Base-by-base conservation (phyloP, 2,113 vertebrate genomes). In the Litocranius walleri region DNA sequence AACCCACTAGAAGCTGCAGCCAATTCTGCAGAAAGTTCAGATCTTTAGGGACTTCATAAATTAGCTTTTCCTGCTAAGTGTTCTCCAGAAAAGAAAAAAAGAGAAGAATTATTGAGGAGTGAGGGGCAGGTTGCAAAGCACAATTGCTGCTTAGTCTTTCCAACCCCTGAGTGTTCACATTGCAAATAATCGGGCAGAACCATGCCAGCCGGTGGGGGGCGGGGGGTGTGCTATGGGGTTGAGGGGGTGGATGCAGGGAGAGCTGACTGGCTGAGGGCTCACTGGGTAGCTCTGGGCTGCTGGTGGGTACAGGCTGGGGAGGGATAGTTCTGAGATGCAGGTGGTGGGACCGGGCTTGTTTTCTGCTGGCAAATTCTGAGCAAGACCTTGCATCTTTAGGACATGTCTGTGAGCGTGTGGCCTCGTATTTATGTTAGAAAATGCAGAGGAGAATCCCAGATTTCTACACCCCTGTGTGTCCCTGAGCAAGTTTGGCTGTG, bases 21-120 rank as follows among this genome's bases (percentile, higher is more conserved):
- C 98, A 98, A 97, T 96, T 98, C 98, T 95, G 98, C 1, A 23
- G 84, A 98, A 98, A 98, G 98, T 98, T 98, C 95, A 98, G 19
- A 96, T 97, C 98, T 97, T 96, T 84, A 93, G 98, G 96, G 98
- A 98, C 97, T 98, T 98, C 96, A 97, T 97, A 98, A 98, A 95
- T 97, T 95, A 97, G 95, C 40, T 92, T 96, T 97, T 93, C 40
- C 86, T 96, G 96, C 93, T 88, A 90, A 97, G 93, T 54, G 48
- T 95, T 92, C 86, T 98, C 91, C 43, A 95, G 84, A 95, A 82
- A 80, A 67, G 84, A 52, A 88, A 48, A 50, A 78, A 77, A 67
- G 59, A 40, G n/a, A 71, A 40, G n/a, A 71, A 71, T 71, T 40
- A 93, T 77, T 85, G 61, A 56, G 27, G 83, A 87, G 62, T 45